Evolutionary conservation across 1,140 invertebrate genomes (phyloP), one percentile per base, ranked within the genome.

Genomic region (Stegodyphus mimosarum): DNA sequence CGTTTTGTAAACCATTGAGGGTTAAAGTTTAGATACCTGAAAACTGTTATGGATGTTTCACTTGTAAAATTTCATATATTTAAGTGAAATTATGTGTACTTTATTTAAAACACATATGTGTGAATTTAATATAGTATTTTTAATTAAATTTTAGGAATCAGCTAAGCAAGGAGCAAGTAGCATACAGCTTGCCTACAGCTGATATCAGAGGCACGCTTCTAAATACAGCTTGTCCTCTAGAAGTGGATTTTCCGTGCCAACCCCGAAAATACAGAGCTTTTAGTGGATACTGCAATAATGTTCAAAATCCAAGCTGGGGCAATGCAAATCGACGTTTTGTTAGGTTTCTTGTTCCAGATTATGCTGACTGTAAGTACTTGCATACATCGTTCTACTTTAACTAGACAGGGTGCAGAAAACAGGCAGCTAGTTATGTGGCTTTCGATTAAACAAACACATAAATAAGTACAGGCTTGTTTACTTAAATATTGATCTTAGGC

Each of bases 211-310:
- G 89, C 6, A 92, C 92, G 0, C 71, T 88, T 2, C 87, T 93
- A 51, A 90, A 87, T 10, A 88, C 89, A 10, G 79, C 89, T 67
- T 93, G 92, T 85, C 91, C 91, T 0, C 84, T 91, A n/a, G 89
- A 91, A 81, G 90, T 91, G 52, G 90, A 92, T 87, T 90, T 91
- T 84, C 91, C 91, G 4, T 92, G 91, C 87, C 91, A 91, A 87
- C 91, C 91, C 5, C 88, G 91, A 63, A 91, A 92, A 87, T 93
- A 92, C 87, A 92, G 98, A 71, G 95, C 95, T 53, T 93, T 94
- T n/a, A 95, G 94, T 67, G 98, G 96, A 0, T 94, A 95, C 89
- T 99, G 98, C 90, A 99, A 99, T 91, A 99, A 99, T 90, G 94
- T 98, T 0, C 92, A 95, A 64, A 94, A 98, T 90, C 93, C 96